Percentiles rank a stretch among this genome's conserved stretches.
phyloP scores from a whole-genome alignment of 2,888 invertebrate species.

The Sympetrum striolatum region DNA sequence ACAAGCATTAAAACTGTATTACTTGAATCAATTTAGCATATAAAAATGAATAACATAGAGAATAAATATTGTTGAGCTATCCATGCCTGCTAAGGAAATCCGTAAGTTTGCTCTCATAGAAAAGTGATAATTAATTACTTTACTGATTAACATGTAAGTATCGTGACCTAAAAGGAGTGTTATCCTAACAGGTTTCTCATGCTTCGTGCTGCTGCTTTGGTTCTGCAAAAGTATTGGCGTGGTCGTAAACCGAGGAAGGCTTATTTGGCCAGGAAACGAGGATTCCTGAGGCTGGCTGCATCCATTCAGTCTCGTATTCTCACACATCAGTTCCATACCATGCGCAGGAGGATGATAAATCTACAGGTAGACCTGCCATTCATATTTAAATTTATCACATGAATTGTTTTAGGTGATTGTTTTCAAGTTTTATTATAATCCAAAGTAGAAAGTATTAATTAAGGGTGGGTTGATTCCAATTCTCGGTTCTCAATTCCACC shows the following conservation, averaged over 20 bases:
- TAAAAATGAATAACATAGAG: too few species aligned
- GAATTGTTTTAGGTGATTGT: background rate
- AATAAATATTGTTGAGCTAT: too few species aligned
- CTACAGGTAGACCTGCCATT: slow-evolving; percentile 66
- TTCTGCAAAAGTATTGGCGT: slow-evolving; percentile 85
- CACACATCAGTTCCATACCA: slow-evolving; percentile 73
- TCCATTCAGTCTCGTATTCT: slow-evolving; percentile 77
- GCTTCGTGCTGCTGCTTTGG: slow-evolving; percentile 75
- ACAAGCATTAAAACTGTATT: too few species aligned
- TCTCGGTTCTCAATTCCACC: too few species aligned
- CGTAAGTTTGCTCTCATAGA: too few species aligned
- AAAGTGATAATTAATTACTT: too few species aligned
- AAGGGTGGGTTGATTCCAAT: too few species aligned
- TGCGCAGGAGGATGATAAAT: slow-evolving; percentile 72
- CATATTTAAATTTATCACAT: slow-evolving; percentile 30
- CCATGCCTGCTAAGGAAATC: too few species aligned
- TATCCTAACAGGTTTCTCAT: slow-evolving; percentile 64
- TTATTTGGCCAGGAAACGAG: slow-evolving; percentile 74
- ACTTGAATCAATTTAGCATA: too few species aligned
- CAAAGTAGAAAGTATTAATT: too few species aligned
- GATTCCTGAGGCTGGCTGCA: slow-evolving; percentile 87
- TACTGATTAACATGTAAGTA: too few species aligned
- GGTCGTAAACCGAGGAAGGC: slow-evolving; percentile 74
- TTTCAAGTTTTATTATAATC: too few species aligned
- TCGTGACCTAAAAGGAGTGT: background rate